phyloP scores from a whole-genome alignment of 2,888 invertebrate genomes.

The Loripinus fragilis region DNA sequence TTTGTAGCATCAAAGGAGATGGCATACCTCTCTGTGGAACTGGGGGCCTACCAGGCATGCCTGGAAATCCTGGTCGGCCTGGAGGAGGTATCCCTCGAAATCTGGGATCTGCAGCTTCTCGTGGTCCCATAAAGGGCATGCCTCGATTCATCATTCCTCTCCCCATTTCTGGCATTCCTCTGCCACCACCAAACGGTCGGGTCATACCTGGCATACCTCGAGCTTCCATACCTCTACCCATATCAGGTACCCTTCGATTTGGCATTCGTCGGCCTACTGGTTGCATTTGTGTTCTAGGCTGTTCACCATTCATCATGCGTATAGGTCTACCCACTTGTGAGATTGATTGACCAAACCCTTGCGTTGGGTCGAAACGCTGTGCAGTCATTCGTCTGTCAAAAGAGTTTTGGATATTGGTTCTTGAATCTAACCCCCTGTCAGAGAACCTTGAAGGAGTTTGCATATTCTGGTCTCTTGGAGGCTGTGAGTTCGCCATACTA shows the following conservation, averaged over 20 bases:
- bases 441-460: neutral
- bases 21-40: neutral
- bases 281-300: neutral
- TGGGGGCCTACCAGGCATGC: neutral
- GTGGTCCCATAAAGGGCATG: neutral
- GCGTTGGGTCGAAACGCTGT: neutral
- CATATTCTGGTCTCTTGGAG: neutral
- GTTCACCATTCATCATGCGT: constrained; percentile 8
- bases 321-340: neutral
- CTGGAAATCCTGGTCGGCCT: neutral
- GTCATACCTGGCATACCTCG: neutral
- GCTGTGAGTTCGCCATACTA: neutral
- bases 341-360: neutral
- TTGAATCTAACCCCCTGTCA: neutral
- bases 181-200: neutral
- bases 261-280: neutral
- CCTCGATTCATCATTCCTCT: neutral
- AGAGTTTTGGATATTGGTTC: no score
- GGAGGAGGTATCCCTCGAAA: neutral
- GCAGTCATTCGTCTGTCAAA: neutral
- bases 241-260: neutral
- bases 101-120: neutral
- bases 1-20: neutral
- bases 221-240: neutral
- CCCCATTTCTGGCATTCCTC: neutral